Conservation (phyloP, 2,797 vertebrate species). For the Sarcophilus harrisii region DNA sequence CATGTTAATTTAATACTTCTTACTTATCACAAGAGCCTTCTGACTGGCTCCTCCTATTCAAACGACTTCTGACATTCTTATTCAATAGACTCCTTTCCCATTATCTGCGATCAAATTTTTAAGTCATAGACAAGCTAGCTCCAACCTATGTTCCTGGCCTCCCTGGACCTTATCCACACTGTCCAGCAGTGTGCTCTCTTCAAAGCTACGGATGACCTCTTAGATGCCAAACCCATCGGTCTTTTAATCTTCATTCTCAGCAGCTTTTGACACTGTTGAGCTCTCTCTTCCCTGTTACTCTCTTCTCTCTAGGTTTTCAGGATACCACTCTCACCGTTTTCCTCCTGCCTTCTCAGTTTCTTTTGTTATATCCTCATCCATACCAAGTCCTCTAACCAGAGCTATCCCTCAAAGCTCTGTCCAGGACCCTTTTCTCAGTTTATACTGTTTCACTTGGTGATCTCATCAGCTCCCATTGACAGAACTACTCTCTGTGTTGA, state of each 20-base stretch:
- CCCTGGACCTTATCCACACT: not conserved
- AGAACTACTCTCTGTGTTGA: not conserved
- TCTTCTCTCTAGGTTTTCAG: not conserved
- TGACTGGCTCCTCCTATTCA: not conserved
- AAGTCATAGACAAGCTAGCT: not conserved
- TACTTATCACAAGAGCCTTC: not conserved
- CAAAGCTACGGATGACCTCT: not conserved
- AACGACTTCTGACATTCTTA: not conserved
- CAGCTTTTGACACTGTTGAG: not conserved
- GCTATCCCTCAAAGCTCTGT: not conserved
- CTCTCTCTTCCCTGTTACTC: not conserved
- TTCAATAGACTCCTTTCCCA: not conserved
- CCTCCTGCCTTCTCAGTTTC: not conserved
- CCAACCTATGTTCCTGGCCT: not conserved
- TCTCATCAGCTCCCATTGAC: not conserved
- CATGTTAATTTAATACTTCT: not conserved
- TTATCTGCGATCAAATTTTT: not conserved
- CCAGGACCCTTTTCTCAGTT: not conserved
- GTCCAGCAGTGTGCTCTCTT: not conserved
- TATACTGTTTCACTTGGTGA: not conserved
- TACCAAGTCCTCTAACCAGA: not conserved
- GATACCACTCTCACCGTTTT: not conserved
- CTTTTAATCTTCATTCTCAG: not conserved
- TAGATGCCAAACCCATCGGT: not conserved
- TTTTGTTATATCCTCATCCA: not conserved